Evolutionary conservation across 2,797 vertebrate species (phyloP), one percentile per base, ranked within the genome.

Genomic region (Brachyrhaphis roseni): DNA sequence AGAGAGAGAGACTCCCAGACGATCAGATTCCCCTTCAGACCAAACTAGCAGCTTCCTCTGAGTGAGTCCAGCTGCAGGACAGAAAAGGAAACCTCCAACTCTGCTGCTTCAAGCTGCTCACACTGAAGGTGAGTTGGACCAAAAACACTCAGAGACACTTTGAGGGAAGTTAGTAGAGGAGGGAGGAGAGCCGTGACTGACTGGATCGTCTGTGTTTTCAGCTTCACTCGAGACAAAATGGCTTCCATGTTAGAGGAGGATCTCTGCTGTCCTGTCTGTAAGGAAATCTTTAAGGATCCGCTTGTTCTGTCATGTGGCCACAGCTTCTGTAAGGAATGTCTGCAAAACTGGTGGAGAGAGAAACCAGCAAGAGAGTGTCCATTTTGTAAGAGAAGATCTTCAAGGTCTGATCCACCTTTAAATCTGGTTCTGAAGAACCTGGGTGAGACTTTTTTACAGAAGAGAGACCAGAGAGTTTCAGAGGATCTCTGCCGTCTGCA

Each of bases 121-220:
- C n/a, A 15, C 57, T 59, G 41, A 46, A 72, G 68, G 68, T 72
- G 68, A 72, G 68, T 72, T 28, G 68, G 68, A 72, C 41, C 43
- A 45, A 46, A 13, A 72, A 45, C 5, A 45, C 23, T 46, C 68
- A 71, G 66, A 68, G 36, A 4, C 66, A 68, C 34, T 70, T 70
- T 70, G 39, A 70, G 66, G 10, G 23, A 45, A 18, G 26, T 46
- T 34, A 62, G 59, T 71, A 16, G 41, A 71, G 68, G 41, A 71
- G 66, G 66, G 23, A 70, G 39, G 64, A 7, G 59, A 62, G 11
- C 36, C 11, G n/a, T 5, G 66, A 70, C 66, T 70, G 43, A 72
- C 70, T 45, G 70, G 70, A 66, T 7, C 34, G 20, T 66, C 34
- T 66, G 34, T 39, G 34, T 66, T 66, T 62, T 10, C 62, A 66